These are phyloP conservation scores for Palythoa grandis DNA, from an alignment of 92 coral and sea anemone species.

Conservation along the genomic window DNA sequence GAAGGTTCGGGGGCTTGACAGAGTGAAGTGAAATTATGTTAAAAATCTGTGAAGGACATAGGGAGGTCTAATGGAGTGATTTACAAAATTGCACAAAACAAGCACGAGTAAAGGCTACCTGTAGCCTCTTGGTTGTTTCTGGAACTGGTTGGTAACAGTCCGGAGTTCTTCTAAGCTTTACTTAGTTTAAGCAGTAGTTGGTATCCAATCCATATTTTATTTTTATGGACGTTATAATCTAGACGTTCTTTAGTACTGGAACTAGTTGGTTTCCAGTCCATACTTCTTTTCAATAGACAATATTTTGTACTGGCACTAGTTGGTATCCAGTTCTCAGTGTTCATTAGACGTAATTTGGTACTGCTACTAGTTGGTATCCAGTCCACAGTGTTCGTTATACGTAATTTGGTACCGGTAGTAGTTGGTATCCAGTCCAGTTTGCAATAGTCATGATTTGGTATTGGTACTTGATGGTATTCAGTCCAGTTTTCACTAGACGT, in stretches of 20 bases:
- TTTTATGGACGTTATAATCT: no score
- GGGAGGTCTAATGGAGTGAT: no score
- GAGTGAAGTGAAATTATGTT: no score
- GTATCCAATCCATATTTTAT: neutral
- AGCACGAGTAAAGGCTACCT: no score
- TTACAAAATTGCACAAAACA: no score
- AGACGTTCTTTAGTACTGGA: neutral
- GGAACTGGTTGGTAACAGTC: no score
- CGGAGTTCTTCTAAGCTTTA: no score
- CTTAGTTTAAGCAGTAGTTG: no score
- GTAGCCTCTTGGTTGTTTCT: no score
- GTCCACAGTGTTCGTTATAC: conserved; percentile 77
- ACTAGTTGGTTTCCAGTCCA: no score
- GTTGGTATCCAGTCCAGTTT: conserved; percentile 53
- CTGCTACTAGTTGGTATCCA: conserved; percentile 77
- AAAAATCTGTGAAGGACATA: no score
- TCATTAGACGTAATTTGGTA: neutral
- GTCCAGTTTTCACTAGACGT: conserved; percentile 75
- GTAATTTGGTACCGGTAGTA: neutral
- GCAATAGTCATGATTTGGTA: neutral
- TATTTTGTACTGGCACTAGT: conserved; percentile 3
- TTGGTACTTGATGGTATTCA: conserved; percentile 75
- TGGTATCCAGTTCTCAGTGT: neutral
- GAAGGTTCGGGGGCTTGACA: no score
- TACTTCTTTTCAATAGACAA: neutral